Evolutionary conservation across 1,140 invertebrate genomes (phyloP), one percentile per base, ranked within the genome.

Genomic region (Gonatopus flavifemur): DNA sequence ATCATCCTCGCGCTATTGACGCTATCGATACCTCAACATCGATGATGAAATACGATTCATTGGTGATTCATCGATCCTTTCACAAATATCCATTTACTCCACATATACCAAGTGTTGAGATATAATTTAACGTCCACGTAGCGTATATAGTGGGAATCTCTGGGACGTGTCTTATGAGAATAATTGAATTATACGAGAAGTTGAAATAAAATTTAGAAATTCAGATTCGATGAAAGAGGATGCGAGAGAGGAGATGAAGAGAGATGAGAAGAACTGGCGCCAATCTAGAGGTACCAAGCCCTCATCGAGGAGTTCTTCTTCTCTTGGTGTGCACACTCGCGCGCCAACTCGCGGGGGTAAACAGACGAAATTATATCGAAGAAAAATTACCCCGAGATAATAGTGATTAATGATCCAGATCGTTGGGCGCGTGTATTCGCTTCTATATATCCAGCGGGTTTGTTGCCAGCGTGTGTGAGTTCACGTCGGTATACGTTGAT

Each of bases 301-400:
- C n/a, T n/a, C n/a, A n/a, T n/a, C n/a, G n/a, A n/a, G n/a, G 19
- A 12, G 21, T 19, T 24, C n/a, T 15, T 22, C 24, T 53, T 46
- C 39, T 31, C 45, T 12, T 46, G 54, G 59, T 60, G 58, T 54
- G 50, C 59, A 61, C 42, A 45, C 57, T 63, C 59, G 59, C 49
- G 62, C 64, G 57, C 46, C 57, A 65, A 64, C 50, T 66, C 59
- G 55, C 55, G 56, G 64, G 67, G 67, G 66, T 70, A 70, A 72
- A 71, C 67, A 71, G 67, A 71, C 67, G 64, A 71, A 72, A 71
- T 72, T 70, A 71, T 69, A 71, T 71, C 61, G 67, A 71, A 72
- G 67, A 71, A 72, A 72, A 72, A 72, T 72, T 70, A 71, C 66
- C 64, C 59, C 64, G 58, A 69, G 70, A 72, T 71, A 72, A 71